These are phyloP conservation scores for Schizothorax lantsangensis DNA, from an alignment of 2,797 vertebrate genomes.

Conservation along the genomic window DNA sequence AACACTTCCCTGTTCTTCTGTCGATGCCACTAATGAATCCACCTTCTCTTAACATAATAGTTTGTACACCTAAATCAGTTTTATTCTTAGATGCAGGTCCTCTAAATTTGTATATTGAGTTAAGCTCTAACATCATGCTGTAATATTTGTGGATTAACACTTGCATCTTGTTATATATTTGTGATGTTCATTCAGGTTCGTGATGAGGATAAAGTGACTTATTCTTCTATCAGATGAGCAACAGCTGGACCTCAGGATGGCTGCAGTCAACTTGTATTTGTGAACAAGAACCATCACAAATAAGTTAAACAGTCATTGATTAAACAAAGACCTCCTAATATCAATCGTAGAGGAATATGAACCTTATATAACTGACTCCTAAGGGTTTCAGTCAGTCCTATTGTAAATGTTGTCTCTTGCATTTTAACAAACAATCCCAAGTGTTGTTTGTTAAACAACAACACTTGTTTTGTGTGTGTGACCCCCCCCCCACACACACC, in stretches of 20 bases:
- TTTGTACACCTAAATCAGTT: no score
- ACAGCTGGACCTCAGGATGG: neutral
- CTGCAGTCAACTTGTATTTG: neutral
- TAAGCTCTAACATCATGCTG: no score
- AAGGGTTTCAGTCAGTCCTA: no score
- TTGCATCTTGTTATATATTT: no score
- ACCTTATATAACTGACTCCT: neutral
- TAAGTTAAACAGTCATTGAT: neutral
- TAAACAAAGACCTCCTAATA: no score
- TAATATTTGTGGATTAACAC: neutral
- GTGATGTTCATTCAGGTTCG: neutral
- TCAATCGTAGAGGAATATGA: neutral
- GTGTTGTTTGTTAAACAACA: no score
- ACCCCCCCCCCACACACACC: no score
- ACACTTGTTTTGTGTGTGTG: no score
- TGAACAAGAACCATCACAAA: neutral
- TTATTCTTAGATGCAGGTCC: neutral
- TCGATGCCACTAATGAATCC: no score
- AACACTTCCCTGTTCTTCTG: neutral
- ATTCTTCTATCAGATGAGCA: neutral
- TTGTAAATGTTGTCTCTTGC: no score
- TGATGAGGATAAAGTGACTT: neutral
- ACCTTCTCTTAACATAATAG: neutral
- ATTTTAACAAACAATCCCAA: no score
- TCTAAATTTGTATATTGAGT: no score